Evolutionary conservation across 2,113 vertebrate species (phyloP).

Genomic region (Phyllopteryx taeniolatus): DNA sequence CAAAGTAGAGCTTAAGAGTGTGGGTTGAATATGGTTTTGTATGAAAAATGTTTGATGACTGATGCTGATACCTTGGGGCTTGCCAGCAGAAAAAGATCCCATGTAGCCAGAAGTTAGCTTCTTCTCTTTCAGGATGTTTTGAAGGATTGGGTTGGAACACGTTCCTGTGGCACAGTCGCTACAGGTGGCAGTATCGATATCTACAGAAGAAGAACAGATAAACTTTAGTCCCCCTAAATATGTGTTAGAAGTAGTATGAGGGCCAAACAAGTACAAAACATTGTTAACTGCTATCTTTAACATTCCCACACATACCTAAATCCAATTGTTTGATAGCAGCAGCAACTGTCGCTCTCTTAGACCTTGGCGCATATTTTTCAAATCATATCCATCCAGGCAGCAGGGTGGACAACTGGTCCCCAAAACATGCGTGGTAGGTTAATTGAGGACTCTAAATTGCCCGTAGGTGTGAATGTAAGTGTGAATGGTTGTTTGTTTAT

Average conservation of each 20-base stretch:
- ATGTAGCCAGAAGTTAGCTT: constrained; percentile 76
- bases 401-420: too few relatives aligned
- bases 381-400: too few relatives aligned
- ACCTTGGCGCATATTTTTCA: too few relatives aligned
- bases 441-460: too few relatives aligned
- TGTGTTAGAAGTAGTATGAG: neutral
- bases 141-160: constrained; percentile 63
- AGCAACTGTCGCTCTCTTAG: too few relatives aligned
- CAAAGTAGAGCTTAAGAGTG: neutral
- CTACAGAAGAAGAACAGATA: constrained; percentile 31
- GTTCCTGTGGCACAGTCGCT: constrained; percentile 61
- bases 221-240: neutral
- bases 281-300: too few relatives aligned
- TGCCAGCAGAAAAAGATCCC: constrained; percentile 45
- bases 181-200: constrained; percentile 63
- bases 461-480: too few relatives aligned
- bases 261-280: neutral
- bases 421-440: too few relatives aligned
- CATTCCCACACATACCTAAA: too few relatives aligned
- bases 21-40: neutral
- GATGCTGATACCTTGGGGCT: constrained; percentile 60
- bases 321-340: too few relatives aligned
- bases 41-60: neutral
- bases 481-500: too few relatives aligned
- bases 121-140: constrained; percentile 56